Conservation (phyloP, 2,113 vertebrate genomes). For the Varanus salvator region DNA sequence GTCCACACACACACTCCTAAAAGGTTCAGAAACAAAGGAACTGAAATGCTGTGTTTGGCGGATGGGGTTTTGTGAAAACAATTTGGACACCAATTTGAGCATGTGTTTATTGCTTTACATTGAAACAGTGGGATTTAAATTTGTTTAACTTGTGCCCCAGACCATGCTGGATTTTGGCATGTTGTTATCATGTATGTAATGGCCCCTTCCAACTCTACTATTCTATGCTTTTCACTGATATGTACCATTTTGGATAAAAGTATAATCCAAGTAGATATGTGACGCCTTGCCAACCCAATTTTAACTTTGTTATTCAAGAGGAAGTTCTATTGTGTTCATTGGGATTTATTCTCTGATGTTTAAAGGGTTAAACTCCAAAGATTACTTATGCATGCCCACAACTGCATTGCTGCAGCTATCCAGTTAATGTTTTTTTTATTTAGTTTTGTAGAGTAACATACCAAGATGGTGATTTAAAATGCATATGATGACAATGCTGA, state of each 20-base stretch:
- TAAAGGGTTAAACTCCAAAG: background rate
- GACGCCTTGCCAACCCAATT: background rate
- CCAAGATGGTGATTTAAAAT: conserved; percentile 17
- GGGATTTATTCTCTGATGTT: too few relatives aligned
- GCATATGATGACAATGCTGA: background rate
- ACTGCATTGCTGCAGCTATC: background rate
- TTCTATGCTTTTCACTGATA: background rate
- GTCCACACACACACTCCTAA: background rate
- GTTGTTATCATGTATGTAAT: conserved; percentile 22
- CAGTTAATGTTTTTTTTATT: background rate
- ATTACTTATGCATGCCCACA: background rate
- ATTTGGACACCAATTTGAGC: background rate
- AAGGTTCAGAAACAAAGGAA: background rate
- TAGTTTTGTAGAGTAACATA: background rate
- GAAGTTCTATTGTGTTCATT: too few relatives aligned
- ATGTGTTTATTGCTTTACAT: background rate
- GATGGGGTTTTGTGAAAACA: background rate
- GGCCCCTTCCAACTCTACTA: too few relatives aligned
- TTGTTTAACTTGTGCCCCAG: background rate
- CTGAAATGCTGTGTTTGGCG: background rate
- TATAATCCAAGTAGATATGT: background rate
- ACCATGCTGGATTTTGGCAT: background rate
- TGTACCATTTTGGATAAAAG: background rate
- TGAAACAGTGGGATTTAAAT: background rate
- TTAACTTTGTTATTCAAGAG: too few relatives aligned